Conservation (phyloP, 2,888 invertebrate genomes). For the Calameuta pallipes region DNA sequence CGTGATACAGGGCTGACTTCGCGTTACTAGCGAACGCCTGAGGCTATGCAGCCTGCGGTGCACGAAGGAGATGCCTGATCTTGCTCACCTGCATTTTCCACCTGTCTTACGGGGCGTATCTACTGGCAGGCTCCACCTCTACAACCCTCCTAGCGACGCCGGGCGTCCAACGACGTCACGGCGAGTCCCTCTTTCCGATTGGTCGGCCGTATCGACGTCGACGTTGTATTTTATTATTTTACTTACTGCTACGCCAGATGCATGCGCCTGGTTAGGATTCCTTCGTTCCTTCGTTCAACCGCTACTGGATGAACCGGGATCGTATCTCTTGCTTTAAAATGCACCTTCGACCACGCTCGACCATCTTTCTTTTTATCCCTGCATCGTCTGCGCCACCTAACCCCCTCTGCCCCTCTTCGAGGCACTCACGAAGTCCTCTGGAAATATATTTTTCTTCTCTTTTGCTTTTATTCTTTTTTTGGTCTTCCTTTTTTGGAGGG, state of each 20-base stretch:
- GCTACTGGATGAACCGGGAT: slow-evolving; percentile 4
- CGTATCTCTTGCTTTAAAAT: slow-evolving; percentile 25
- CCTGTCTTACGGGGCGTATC: slow-evolving; percentile 62
- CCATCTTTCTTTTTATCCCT: slow-evolving; percentile 25
- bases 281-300: neutral
- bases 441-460: neutral
- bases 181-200: slow-evolving; percentile 53
- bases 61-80: neutral
- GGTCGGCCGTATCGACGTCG: slow-evolving; percentile 55
- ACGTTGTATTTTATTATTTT: slow-evolving; percentile 62
- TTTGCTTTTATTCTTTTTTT: neutral
- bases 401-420: neutral
- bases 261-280: slow-evolving; percentile 27
- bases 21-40: neutral
- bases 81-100: slow-evolving; percentile 61
- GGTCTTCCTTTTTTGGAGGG: neutral
- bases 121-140: slow-evolving; percentile 57
- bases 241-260: slow-evolving; percentile 42
- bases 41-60: neutral
- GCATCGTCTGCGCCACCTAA: neutral
- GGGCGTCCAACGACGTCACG: slow-evolving; percentile 60
- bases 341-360: slow-evolving; percentile 29
- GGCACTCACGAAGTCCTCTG: neutral
- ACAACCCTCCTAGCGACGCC: slow-evolving; percentile 59
- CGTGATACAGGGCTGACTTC: neutral